phyloP scores from a whole-genome alignment of 2,888 invertebrate species.

The Drosophila tripunctata region DNA sequence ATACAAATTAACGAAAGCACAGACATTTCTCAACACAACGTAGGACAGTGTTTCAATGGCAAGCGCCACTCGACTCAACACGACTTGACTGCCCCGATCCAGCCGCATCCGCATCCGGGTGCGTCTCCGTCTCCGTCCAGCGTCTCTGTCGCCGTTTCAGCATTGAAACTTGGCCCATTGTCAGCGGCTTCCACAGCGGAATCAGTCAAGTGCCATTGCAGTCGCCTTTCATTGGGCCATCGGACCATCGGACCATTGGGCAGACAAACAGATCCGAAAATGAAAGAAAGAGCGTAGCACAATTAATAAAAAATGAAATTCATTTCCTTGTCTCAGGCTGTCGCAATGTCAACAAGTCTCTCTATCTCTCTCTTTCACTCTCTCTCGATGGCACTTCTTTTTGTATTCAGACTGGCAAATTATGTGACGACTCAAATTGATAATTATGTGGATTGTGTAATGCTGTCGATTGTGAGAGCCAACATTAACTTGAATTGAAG shows the following conservation, averaged over 20 bases:
- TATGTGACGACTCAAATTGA: conserved; percentile 42
- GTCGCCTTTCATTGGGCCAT: conserved; percentile 12
- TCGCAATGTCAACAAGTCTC: conserved; percentile 43
- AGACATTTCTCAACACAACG: conserved; percentile 4
- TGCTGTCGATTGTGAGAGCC: conserved; percentile 22
- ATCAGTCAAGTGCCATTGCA: conserved; percentile 64
- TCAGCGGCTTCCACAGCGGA: conserved; percentile 28
- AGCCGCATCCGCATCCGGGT: conserved; percentile 21
- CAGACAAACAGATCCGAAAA: conserved; percentile 23
- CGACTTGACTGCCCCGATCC: conserved; percentile 16
- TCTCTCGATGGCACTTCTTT: conserved; percentile 7
- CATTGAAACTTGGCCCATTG: conserved; percentile 28
- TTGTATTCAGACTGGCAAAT: conserved; percentile 44
- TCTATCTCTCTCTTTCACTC: too few species aligned
- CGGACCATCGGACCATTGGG: background rate
- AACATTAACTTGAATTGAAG: conserved; percentile 34
- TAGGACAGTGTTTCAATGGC: conserved; percentile 61
- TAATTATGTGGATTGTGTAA: conserved; percentile 33
- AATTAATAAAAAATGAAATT: conserved; percentile 71
- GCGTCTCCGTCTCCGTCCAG: background rate
- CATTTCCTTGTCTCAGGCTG: conserved; percentile 51
- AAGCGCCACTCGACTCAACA: conserved; percentile 33
- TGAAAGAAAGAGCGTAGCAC: conserved; percentile 32
- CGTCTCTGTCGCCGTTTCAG: too few species aligned
- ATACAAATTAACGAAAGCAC: conserved; percentile 58